Conservation (phyloP, 2,888 invertebrate genomes). For the Spisula solida region DNA sequence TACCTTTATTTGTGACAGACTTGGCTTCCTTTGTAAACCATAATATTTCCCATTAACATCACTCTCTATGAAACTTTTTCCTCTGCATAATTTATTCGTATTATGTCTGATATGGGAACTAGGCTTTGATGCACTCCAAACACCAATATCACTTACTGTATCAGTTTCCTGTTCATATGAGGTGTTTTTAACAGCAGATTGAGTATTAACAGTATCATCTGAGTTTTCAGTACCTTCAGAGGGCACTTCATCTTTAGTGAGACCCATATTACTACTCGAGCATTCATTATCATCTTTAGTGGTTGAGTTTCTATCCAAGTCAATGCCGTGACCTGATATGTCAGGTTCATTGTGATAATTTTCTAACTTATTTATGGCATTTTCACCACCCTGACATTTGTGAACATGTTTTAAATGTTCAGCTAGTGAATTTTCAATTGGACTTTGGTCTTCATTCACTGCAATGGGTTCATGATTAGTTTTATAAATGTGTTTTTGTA, state of each 20-base stretch:
- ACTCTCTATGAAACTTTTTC: neutral
- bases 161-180: neutral
- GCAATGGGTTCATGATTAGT: neutral
- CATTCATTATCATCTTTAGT: neutral
- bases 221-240: neutral
- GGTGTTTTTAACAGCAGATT: neutral
- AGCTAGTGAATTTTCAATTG: too few species aligned
- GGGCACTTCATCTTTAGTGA: neutral
- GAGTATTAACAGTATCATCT: neutral
- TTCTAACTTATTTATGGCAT: neutral
- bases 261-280: neutral
- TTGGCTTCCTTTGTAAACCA: slow-evolving; percentile 10
- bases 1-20: neutral
- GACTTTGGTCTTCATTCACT: neutral
- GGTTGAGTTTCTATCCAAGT: neutral
- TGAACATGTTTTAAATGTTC: neutral
- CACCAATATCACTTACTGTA: neutral
- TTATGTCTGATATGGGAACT: neutral
- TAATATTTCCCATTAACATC: neutral
- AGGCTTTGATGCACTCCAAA: neutral
- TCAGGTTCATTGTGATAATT: neutral
- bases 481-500: neutral
- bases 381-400: neutral
- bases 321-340: neutral
- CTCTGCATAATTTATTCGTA: neutral